Evolutionary conservation across 2,113 vertebrate species (phyloP).

Genomic region (Natator depressus): DNA sequence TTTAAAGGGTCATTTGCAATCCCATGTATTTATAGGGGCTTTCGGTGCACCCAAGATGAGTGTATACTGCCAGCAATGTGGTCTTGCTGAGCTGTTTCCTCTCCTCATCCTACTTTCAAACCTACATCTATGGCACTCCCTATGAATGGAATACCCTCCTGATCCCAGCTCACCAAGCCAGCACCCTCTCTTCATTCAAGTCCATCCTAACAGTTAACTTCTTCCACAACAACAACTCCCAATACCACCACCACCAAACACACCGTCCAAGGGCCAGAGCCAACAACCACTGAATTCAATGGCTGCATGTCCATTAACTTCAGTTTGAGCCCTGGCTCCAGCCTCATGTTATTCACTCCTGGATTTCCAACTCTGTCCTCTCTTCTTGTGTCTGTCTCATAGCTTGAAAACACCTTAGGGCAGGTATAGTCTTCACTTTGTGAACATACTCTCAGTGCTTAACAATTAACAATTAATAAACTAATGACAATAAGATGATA

Average conservation of each 20-base stretch:
- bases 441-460: background rate
- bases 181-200: background rate
- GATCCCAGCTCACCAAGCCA: background rate
- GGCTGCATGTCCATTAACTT: background rate
- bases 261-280: background rate
- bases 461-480: background rate
- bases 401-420: background rate
- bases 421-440: background rate
- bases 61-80: background rate
- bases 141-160: background rate
- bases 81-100: background rate
- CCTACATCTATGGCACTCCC: background rate
- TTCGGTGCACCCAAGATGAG: background rate
- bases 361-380: background rate
- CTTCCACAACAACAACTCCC: background rate
- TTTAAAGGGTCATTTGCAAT: background rate
- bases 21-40: background rate
- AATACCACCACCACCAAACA: background rate
- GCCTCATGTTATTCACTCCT: background rate
- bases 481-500: constrained; percentile 8
- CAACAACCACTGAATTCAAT: background rate
- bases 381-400: background rate
- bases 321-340: background rate
- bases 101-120: background rate
- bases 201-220: background rate